Percentiles rank a stretch among this genome's conserved stretches.
Conservation (phyloP, 2,888 invertebrate species). For the Eudiplozoon nipponicum region DNA sequence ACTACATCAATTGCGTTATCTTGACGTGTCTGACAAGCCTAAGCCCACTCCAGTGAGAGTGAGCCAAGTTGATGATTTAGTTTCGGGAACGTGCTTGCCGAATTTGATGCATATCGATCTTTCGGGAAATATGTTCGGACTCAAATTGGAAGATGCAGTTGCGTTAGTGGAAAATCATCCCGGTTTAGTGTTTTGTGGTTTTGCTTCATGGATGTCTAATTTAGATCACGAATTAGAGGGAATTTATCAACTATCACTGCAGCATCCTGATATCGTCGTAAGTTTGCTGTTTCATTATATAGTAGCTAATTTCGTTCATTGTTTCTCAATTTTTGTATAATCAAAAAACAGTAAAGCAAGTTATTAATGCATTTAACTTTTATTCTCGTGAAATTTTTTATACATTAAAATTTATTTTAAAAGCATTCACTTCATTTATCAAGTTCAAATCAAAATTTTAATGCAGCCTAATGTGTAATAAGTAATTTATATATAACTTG, state of each 20-base stretch:
- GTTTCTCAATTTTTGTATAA: too few relatives aligned
- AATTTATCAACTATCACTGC: not conserved
- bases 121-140: slow-evolving; percentile 6
- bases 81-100: slow-evolving; percentile 1
- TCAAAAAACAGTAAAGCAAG: too few relatives aligned
- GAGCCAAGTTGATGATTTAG: not conserved
- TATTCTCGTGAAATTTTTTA: too few relatives aligned
- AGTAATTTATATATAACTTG: too few relatives aligned
- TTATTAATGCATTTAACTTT: too few relatives aligned
- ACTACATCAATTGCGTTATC: slow-evolving; percentile 30
- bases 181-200: not conserved
- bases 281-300: not conserved
- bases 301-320: not conserved
- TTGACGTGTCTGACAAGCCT: slow-evolving; percentile 34
- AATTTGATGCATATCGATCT: slow-evolving; percentile 6
- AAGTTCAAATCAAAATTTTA: too few relatives aligned
- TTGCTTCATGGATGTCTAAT: not conserved
- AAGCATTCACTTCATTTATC: too few relatives aligned
- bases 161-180: not conserved
- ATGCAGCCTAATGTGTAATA: too few relatives aligned
- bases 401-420: too few relatives aligned
- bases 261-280: not conserved
- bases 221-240: not conserved
- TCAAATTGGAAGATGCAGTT: not conserved
- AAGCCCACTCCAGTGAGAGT: slow-evolving; percentile 18